Base-by-base conservation (phyloP, 2,797 vertebrate species). In the Stomatorhinus walkeri region DNA sequence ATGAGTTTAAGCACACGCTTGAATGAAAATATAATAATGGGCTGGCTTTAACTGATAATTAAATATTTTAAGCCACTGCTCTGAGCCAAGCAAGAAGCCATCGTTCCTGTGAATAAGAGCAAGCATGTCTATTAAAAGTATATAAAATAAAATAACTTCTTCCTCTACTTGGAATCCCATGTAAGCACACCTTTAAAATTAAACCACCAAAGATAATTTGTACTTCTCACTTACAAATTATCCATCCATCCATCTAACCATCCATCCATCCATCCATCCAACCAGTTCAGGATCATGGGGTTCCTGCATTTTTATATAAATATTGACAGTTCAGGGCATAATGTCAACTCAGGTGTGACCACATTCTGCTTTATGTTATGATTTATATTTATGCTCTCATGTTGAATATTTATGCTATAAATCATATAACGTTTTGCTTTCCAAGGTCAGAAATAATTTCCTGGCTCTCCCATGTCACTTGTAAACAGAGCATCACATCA, bases 31-130 rank as follows among this genome's bases (percentile, higher is more conserved):
- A 91, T 92, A 89, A 94, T 92, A 92, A 92, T 89, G 92, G 89
- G 92, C 89, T 88, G 88, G 89, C 90, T 91, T 87, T 89, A 91
- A 94, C 95, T 94, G 84, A 93, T 94, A 91, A 89, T 72, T 87
- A 91, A 91, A 94, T 93, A 91, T 94, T 94, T 91, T 88, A 89
- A 90, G 90, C 90, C 90, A 90, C 91, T 93, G 91, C 86, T 90
- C 91, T 51, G 16, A 64, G 91, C 90, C 90, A 90, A 89, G 76
- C 64, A 52, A 91, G 90, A 90, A 91, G 88, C 92, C 93, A 92
- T 95, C 94, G 92, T 92, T 89, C 91, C 91, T 92, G 93, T 95
- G 94, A 94, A 93, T 95, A 89, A 88, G 89, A 89, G 91, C 93
- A 93, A 95, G 94, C 87, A 64, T 87, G 90, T 89, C 86, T 40